Base-by-base conservation (phyloP, 1,140 invertebrate species). In the Drosophila sproati region DNA sequence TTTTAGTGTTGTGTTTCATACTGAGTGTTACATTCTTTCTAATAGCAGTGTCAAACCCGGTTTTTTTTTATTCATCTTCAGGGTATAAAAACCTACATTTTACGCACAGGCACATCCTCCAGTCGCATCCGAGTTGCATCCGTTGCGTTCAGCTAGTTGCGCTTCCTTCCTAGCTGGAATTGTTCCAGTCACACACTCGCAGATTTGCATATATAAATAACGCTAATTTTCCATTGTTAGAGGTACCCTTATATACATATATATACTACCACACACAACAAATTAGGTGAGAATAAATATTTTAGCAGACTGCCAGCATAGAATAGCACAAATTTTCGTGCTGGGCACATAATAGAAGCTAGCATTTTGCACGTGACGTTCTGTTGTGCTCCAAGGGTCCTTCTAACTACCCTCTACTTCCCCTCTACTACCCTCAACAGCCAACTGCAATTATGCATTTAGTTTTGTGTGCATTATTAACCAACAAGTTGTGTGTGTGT, bases 401-500 rank as follows among this genome's bases (percentile, higher is more conserved):
- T 32, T 34, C 48, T 12, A 4, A 6, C 28, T 10, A 35, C 28
- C 8, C 20, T 20, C 20, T 6, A 3, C 31, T 10, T 2, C 20
- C 6, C 55, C 12, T n/a, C 45, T 29, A 45, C 29, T 32, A 5
- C 2, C 43, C 48, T n/a, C 37, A 20, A 20, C 51, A 61, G 39
- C 37, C 55, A 56, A 31, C 45, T 62, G 68, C 78, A 90, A 89
- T 89, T 89, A 90, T 89, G 85, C 85, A 89, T 89, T 88, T 88
- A 88, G 83, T 88, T 88, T 89, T 83, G 85, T 89, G 85, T 89
- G 85, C 86, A 89, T 89, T 89, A 89, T 90, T 90, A 90, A 89
- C 78, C 85, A 81, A 76, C 80, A 75, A 81, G 71, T 85, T 85
- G 81, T 61, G 57, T 85, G 77, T 73, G 77, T 68, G 34, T 31